A percentile compares a stretch with the other conserved stretches of the same genome.
These are phyloP conservation scores for Paedocypris micromegethes DNA, from an alignment of 2,797 vertebrate genomes.

Conservation along the genomic window DNA sequence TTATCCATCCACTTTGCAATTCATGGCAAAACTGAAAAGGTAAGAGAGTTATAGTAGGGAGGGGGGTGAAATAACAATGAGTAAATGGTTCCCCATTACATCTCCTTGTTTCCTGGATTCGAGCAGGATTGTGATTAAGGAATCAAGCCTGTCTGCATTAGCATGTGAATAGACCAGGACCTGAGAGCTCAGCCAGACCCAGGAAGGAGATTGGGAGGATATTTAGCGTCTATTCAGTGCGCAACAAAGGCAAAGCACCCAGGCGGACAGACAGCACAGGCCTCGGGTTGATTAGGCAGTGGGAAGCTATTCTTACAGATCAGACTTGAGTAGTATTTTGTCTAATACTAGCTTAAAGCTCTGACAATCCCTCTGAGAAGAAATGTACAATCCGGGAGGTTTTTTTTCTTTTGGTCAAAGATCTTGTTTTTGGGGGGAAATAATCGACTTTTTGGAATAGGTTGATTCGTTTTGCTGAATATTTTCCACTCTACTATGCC, in stretches of 20 bases:
- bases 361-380: constrained; percentile 63
- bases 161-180: constrained; percentile 75
- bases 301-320: constrained; percentile 62
- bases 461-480: too few species aligned
- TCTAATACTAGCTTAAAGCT: constrained; percentile 78
- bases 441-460: too few species aligned
- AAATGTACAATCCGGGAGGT: constrained; percentile 45
- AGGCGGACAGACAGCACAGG: constrained; percentile 53
- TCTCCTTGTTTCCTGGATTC: constrained; percentile 62
- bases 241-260: constrained; percentile 73
- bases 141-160: constrained; percentile 67
- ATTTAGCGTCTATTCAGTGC: constrained; percentile 78
- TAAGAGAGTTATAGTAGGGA: constrained; percentile 32
- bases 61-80: constrained; percentile 52
- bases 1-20: constrained; percentile 21
- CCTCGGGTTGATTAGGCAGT: constrained; percentile 56
- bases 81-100: constrained; percentile 66
- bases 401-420: constrained; percentile 4
- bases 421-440: not conserved
- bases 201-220: constrained; percentile 72
- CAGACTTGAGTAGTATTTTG: constrained; percentile 76
- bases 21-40: constrained; percentile 24
- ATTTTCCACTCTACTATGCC: too few species aligned
- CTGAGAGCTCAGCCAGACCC: constrained; percentile 65
- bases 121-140: constrained; percentile 67